A percentile compares a stretch with the other conserved stretches of the same genome.
phyloP scores from a whole-genome alignment of 1,140 invertebrate genomes.

The Sipha flava region DNA sequence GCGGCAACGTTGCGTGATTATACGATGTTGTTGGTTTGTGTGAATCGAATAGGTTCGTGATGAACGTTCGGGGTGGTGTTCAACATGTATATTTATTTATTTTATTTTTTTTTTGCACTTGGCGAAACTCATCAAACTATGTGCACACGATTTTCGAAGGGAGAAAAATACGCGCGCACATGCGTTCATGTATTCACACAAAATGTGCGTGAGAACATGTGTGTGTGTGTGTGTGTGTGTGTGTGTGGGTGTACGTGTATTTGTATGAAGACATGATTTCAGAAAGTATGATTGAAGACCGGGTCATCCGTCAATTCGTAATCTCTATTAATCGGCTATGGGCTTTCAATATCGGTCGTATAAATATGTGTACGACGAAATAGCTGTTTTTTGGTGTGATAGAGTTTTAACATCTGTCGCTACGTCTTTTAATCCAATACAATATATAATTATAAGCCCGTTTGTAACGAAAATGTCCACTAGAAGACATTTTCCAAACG shows the following conservation, averaged over 20 bases:
- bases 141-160: neutral
- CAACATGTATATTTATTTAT: neutral
- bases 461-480: no score
- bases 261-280: neutral
- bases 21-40: neutral
- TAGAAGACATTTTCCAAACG: no score
- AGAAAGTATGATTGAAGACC: neutral
- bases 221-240: neutral
- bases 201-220: no score
- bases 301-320: neutral
- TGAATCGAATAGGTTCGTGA: constrained; percentile 7
- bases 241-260: no score
- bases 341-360: neutral
- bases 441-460: no score
- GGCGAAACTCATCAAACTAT: neutral
- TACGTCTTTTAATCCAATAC: neutral
- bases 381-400: neutral
- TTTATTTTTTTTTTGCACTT: neutral
- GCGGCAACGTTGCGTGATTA: constrained; percentile 1
- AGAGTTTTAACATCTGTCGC: constrained; percentile 1
- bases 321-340: neutral
- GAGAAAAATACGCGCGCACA: neutral
- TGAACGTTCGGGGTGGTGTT: neutral
- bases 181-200: no score
- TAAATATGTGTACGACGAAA: neutral